Evolutionary conservation across 2,113 vertebrate genomes (phyloP).

Genomic region (Pandion haliaetus): DNA sequence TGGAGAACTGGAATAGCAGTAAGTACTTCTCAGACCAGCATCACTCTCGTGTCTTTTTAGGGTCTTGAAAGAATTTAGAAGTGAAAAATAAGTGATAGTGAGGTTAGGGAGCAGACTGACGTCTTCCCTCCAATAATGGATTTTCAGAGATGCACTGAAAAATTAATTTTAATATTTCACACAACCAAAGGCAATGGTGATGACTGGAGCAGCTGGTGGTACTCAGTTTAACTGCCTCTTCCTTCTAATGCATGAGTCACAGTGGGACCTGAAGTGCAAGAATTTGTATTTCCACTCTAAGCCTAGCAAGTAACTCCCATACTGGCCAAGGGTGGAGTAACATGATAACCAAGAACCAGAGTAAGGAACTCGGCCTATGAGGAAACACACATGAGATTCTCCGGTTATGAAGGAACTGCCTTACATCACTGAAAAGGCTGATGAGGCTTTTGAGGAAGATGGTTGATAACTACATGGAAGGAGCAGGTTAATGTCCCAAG

Average conservation of each 20-base stretch:
- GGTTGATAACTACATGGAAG: neutral
- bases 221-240: neutral
- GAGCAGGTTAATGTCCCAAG: constrained; percentile 45
- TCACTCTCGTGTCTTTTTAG: neutral
- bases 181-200: neutral
- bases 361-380: neutral
- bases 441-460: neutral
- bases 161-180: neutral
- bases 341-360: neutral
- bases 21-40: neutral
- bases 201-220: neutral
- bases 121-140: neutral
- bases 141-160: neutral
- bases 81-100: neutral
- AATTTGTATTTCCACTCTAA: neutral
- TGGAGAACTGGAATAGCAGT: neutral
- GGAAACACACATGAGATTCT: neutral
- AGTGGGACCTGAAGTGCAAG: neutral
- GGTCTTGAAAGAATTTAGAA: neutral
- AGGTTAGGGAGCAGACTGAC: neutral
- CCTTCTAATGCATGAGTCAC: neutral
- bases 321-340: rapidly evolving
- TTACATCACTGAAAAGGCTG: neutral
- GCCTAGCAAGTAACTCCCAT: neutral
- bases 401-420: neutral